Base-by-base conservation (phyloP, 2,113 vertebrate species). In the Haplochromis burtoni region DNA sequence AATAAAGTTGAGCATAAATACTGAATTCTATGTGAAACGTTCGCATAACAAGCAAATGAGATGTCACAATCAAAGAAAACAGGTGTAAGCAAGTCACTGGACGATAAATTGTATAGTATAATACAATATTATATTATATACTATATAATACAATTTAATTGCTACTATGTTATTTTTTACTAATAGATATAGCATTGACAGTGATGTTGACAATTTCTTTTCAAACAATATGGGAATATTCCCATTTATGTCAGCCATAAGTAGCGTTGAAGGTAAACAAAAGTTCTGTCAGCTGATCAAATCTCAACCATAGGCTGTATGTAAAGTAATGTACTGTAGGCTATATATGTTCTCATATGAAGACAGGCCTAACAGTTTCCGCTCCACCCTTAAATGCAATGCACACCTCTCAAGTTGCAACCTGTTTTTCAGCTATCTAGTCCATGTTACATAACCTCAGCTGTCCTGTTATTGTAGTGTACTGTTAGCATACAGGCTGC, bases 321-420 rank as follows among this genome's bases (percentile, higher is more conserved):
- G 55, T n/a, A 78, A 47, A 17, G 42, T 26, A 35, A 35, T 63
- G 16, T 11, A 47, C 24, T 66, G 31, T 42, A 33, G 8, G 29
- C 29, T 63, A 19, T n/a, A 19, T 14, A 47, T 14, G 13, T 9
- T 8, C 29, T 35, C 59, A 63, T 35, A 10, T 63, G 59, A 33
- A 19, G 68, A 76, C 42, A 31, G 71, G 16, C 6, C 8, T 16
- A 8, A 11, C 6, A 9, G 55, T 33, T 12, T 57, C n/a, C 1
- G 3, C 45, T 57, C 78, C 63, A 14, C 10, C 13, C 76, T 14
- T 13, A 51, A 26, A 8, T 54, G 47, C 4, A 7, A 13, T 19
- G 47, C 81, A 66, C 40, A 35, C 42, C 5, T 89, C 82, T 94
- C 91, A 88, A 12, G 47, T 95, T 92, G 82, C 92, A 92, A 79